Base-by-base conservation (phyloP, 2,113 vertebrate genomes). In the Chrysemys picta region DNA sequence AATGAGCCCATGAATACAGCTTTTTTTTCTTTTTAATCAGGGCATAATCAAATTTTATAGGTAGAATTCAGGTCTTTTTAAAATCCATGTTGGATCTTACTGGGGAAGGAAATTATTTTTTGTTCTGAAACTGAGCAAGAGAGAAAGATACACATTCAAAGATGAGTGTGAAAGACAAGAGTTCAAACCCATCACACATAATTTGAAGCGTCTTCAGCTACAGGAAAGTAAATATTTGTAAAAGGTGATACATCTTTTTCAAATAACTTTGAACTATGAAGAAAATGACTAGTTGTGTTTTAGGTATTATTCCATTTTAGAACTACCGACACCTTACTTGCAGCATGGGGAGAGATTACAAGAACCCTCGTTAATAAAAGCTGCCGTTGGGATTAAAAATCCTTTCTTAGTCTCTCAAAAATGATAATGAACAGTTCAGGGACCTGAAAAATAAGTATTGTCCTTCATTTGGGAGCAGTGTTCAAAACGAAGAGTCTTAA, bases 211-310 rank as follows among this genome's bases (percentile, higher is more conserved):
- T 97, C 97, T 98, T 97, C 96, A 75, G 76, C 91, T 97, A 86
- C 96, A 87, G 88, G 94, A 98, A 98, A 98, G 96, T 97, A 98
- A 98, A 98, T 98, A 98, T 98, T 98, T 98, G 97, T 94, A 87
- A 95, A 98, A 96, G 95, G 88, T 96, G 96, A 98, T 97, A 94
- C 89, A 97, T 97, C 96, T 97, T 98, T 98, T 97, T 97, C 98
- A 98, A 98, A 98, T 98, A 98, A 97, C 96, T 98, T 97, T 98
- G 97, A 98, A 97, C 97, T 97, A 97, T 96, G 96, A 97, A 97
- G 97, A 97, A 98, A 98, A 98, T 97, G 91, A 97, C 97, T 97
- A 97, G 90, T 97, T 98, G 89, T 97, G 93, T 94, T 98, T 98
- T 98, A 98, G 97, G 94, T 96, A 98, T 94, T 97, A 95, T 98